Percentiles rank a stretch among this genome's conserved stretches.
Evolutionary conservation across 1,140 invertebrate species (phyloP).

Genomic region (Cydia amplana): DNA sequence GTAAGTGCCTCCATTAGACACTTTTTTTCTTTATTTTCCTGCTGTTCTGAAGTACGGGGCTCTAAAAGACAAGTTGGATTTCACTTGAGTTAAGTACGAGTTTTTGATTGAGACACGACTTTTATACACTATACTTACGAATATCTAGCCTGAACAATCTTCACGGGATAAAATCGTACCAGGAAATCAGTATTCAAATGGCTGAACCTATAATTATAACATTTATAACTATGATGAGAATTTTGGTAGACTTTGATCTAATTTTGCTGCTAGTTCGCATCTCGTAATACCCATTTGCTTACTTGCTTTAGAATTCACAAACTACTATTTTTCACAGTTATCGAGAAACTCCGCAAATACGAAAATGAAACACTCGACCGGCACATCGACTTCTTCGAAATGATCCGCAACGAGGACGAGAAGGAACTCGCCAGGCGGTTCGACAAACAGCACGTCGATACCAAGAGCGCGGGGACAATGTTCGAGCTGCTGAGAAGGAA

Average conservation of each 20-base stretch:
- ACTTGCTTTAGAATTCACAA: neutral
- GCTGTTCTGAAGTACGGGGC: slow-evolving; percentile 81
- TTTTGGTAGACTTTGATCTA: too few relatives aligned
- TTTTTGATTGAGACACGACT: slow-evolving; percentile 79
- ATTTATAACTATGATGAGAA: too few relatives aligned
- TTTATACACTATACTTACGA: neutral
- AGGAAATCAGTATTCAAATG: too few relatives aligned
- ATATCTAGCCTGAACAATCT: too few relatives aligned
- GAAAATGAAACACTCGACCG: slow-evolving; percentile 96
- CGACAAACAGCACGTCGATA: slow-evolving; percentile 95
- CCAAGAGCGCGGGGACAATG: slow-evolving; percentile 95
- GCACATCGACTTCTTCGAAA: slow-evolving; percentile 98
- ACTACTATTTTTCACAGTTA: slow-evolving; percentile 78
- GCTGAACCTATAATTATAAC: too few relatives aligned
- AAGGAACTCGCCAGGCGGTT: slow-evolving; percentile 95
- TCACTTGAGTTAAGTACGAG: neutral
- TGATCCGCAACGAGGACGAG: slow-evolving; percentile 98
- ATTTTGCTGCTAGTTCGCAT: too few relatives aligned
- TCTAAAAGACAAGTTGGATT: slow-evolving; percentile 85
- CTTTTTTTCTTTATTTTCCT: too few relatives aligned
- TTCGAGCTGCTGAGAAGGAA: slow-evolving; percentile 95
- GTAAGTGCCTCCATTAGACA: too few relatives aligned
- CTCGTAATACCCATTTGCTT: neutral
- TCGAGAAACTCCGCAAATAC: slow-evolving; percentile 94
- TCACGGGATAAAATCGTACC: too few relatives aligned